Base-by-base conservation (phyloP, 2,797 vertebrate species). In the Novumbra hubbsi region DNA sequence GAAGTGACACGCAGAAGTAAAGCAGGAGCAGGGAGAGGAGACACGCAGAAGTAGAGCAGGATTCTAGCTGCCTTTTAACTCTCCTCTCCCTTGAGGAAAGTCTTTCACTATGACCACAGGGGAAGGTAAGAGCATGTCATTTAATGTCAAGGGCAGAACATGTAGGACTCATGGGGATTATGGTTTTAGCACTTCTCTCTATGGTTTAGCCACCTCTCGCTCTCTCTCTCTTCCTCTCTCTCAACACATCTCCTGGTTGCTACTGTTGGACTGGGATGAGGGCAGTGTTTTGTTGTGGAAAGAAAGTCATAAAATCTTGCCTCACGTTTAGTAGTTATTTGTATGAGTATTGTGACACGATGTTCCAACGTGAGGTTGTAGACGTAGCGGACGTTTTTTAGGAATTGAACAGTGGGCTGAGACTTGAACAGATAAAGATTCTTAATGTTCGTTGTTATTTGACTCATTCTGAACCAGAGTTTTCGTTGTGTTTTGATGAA, bases 21-120 rank as follows among this genome's bases (percentile, higher is more conserved):
- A 72, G 73, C 30, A 67, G 64, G 64, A 49, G 60, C 17, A 67
- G 72, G 24, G 64, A 68, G 65, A 32, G 27, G 55, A 72, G 65
- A 30, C 32, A 70, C 27, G 14, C 55, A 74, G 75, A 78, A 64
- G 34, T 70, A 52, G 9, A 71, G 75, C 85, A 71, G 73, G 73
- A 49, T 57, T 73, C 73, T 75, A 21, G 38, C 62, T 52, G 38
- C 32, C 60, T 9, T 62, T 28, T 73, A 69, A 11, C 70, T 1
- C 74, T 9, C 49, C 78, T 21, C 81, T 80, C 78, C 72, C 76
- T 77, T 74, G 68, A 89, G 17, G 41, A 57, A 80, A 82, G 81
- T 2, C 85, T 81, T 73, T 83, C 83, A 84, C 78, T 84, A 95
- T 96, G 95, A 96, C 95, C 80, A 90, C 93, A 0, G 95, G 94